Evolutionary conservation across 2,797 vertebrate species (phyloP).

Genomic region (Todus mexicanus): DNA sequence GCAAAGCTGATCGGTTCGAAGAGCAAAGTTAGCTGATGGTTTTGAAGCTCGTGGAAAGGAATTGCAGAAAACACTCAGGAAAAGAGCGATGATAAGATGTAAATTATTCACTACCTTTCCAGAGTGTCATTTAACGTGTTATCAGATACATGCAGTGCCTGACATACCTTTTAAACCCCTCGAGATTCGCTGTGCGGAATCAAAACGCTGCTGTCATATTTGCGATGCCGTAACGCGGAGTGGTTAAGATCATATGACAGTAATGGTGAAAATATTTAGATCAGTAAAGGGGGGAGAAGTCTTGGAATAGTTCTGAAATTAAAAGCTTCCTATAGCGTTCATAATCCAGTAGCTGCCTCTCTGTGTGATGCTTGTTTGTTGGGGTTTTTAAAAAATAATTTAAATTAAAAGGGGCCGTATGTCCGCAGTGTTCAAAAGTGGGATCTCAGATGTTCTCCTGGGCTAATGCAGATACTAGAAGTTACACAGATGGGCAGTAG

Average conservation of each 20-base stretch:
- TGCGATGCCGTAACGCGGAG: slow-evolving; percentile 8
- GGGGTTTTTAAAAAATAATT: neutral
- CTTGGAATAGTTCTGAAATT: neutral
- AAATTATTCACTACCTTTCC: slow-evolving; percentile 55
- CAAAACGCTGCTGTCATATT: slow-evolving; percentile 52
- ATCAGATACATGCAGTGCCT: slow-evolving; percentile 20
- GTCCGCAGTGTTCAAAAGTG: neutral
- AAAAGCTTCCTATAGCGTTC: slow-evolving; percentile 1
- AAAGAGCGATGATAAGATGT: neutral
- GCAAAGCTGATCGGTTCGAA: neutral
- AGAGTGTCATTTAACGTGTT: slow-evolving; percentile 41
- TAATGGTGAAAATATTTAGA: slow-evolving; percentile 55
- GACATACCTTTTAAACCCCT: slow-evolving; percentile 41
- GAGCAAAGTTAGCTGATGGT: neutral
- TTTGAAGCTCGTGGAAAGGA: slow-evolving; percentile 18
- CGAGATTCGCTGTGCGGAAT: slow-evolving; percentile 35
- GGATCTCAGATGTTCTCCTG: neutral
- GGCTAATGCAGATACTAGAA: neutral
- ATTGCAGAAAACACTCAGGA: neutral
- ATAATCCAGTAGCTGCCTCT: neutral
- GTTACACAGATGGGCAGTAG: neutral
- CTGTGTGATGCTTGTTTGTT: neutral
- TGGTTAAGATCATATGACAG: slow-evolving; percentile 49
- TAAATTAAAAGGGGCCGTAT: neutral
- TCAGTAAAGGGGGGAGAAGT: neutral